Percentiles rank a stretch among this genome's conserved stretches.
Conservation (phyloP, 1,140 invertebrate species). For the Papilio polyxenes region DNA sequence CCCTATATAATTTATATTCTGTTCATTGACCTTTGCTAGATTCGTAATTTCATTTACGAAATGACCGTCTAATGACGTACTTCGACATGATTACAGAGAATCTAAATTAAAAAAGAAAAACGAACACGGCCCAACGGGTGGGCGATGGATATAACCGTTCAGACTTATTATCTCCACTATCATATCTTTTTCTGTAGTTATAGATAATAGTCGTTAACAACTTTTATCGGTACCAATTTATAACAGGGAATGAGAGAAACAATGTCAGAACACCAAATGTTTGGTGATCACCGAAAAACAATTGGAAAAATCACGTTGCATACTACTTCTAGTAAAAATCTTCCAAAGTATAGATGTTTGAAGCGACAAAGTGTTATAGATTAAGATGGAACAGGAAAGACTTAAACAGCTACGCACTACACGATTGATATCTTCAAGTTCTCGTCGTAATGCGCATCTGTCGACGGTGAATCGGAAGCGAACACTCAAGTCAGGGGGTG, state of each 20-base stretch:
- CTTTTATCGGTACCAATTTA: not conserved
- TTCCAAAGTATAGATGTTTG: no score
- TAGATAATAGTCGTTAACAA: not conserved
- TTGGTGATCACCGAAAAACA: no score
- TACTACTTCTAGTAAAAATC: no score
- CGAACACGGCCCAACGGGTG: not conserved
- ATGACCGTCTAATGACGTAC: not conserved
- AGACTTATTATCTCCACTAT: not conserved
- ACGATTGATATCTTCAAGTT: not conserved
- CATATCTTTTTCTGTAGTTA: not conserved
- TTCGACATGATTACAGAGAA: not conserved
- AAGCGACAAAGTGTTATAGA: not conserved
- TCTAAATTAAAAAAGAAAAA: conserved; percentile 11
- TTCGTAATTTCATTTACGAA: conserved; percentile 15
- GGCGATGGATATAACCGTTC: not conserved
- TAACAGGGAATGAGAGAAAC: not conserved
- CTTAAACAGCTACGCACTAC: not conserved
- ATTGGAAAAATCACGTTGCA: no score
- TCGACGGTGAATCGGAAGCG: not conserved
- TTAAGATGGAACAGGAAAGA: not conserved
- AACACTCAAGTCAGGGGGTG: not conserved
- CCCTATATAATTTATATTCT: conserved; percentile 2
- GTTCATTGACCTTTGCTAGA: conserved; percentile 14
- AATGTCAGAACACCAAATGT: not conserved
- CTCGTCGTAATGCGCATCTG: not conserved